Percentiles rank a stretch among this genome's conserved stretches.
phyloP scores from a whole-genome alignment of 23 tunicate species.

The Halocynthia aurantium region DNA sequence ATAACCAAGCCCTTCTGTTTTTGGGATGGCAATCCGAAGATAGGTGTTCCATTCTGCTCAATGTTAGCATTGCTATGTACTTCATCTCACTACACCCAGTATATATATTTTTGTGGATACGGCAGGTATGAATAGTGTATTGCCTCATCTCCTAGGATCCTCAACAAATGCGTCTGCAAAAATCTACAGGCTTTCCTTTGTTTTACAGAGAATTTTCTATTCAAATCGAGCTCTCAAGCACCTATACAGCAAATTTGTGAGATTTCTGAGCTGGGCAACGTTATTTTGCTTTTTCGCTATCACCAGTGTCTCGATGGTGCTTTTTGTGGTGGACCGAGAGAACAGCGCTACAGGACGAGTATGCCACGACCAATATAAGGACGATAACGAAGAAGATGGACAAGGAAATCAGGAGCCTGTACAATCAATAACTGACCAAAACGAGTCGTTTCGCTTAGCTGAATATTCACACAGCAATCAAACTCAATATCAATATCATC shows the following conservation, averaged over 20 bases:
- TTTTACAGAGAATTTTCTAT: constrained; percentile 74
- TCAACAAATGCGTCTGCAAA: neutral
- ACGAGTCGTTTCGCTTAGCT: neutral
- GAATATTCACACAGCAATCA: neutral
- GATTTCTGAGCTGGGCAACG: constrained; percentile 78
- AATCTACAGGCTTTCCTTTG: neutral
- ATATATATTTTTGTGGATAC: constrained; percentile 72
- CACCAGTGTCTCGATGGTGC: constrained; percentile 59
- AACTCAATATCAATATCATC: neutral
- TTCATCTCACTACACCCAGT: constrained; percentile 57
- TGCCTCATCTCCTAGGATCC: neutral
- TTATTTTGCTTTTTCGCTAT: constrained; percentile 49
- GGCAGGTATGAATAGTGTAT: constrained; percentile 49
- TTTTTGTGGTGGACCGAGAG: constrained; percentile 60
- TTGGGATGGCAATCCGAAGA: constrained; percentile 37
- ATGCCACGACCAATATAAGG: constrained; percentile 16
- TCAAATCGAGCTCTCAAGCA: constrained; percentile 83
- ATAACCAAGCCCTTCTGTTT: constrained; percentile 71
- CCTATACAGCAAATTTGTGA: constrained; percentile 60
- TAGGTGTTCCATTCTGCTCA: constrained; percentile 48
- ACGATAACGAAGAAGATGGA: neutral
- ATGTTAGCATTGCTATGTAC: constrained; percentile 81
- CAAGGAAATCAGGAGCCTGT: neutral
- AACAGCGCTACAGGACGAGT: constrained; percentile 88
- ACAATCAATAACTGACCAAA: neutral